A percentile compares a stretch with the other conserved stretches of the same genome.
These are phyloP conservation scores for Polypterus senegalus DNA, from an alignment of 2,113 vertebrate genomes.

Conservation along the genomic window DNA sequence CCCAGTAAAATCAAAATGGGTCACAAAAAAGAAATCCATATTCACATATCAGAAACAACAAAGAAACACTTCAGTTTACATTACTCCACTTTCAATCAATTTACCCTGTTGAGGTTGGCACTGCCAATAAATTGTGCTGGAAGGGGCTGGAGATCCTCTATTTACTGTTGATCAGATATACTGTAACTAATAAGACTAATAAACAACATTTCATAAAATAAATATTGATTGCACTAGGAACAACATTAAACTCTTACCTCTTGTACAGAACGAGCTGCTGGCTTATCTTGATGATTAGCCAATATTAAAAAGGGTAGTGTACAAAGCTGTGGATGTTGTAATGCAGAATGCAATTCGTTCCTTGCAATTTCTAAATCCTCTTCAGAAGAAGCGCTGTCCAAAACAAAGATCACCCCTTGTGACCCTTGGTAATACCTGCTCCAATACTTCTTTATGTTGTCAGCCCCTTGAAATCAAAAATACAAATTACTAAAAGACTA, in stretches of 20 bases:
- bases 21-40: no score
- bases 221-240: background rate
- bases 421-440: constrained; percentile 98
- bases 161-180: constrained; percentile 23
- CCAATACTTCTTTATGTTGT: constrained; percentile 96
- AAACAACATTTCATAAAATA: background rate
- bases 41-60: no score
- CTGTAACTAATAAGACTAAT: constrained; percentile 22
- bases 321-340: constrained; percentile 94
- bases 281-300: constrained; percentile 96
- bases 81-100: no score
- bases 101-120: no score
- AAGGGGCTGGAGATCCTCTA: no score
- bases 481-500: background rate
- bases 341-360: constrained; percentile 86
- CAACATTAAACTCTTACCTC: constrained; percentile 62
- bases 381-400: constrained; percentile 89
- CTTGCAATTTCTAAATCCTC: constrained; percentile 86
- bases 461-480: constrained; percentile 64
- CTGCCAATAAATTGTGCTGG: no score
- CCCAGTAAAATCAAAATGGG: no score
- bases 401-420: constrained; percentile 89
- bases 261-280: constrained; percentile 77
- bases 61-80: no score
- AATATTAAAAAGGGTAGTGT: constrained; percentile 95